Percentiles rank a stretch among this genome's conserved stretches.
phyloP scores from a whole-genome alignment of 2,797 vertebrate species.

The Sarcoramphus papa region DNA sequence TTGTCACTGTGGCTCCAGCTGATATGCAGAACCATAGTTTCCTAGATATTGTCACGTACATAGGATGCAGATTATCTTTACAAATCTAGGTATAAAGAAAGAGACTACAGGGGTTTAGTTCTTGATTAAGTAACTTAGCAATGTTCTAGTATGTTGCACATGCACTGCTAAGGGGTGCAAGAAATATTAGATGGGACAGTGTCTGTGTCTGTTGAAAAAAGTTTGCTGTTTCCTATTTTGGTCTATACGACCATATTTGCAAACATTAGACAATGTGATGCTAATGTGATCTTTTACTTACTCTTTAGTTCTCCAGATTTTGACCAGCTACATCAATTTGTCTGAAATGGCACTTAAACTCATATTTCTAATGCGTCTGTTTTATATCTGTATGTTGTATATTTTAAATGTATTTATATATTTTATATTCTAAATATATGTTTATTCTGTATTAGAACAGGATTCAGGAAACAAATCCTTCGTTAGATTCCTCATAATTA shows the following conservation, averaged over 20 bases:
- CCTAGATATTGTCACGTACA: not conserved
- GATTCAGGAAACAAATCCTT: not conserved
- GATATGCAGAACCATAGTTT: not conserved
- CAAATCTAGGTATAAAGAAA: not conserved
- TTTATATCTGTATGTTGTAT: not conserved
- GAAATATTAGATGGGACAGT: not conserved
- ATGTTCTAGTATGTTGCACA: not conserved
- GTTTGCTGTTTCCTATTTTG: not conserved
- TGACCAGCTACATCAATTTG: not conserved
- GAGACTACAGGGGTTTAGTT: not conserved
- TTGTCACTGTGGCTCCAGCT: not conserved
- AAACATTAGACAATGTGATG: not conserved
- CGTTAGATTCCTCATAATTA: not conserved
- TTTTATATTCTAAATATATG: not conserved
- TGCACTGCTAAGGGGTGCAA: not conserved
- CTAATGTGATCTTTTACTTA: not conserved
- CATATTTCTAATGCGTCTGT: not conserved
- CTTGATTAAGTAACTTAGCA: not conserved
- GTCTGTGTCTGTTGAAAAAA: not conserved
- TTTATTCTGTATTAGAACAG: not conserved
- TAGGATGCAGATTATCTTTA: not conserved
- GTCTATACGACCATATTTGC: not conserved
- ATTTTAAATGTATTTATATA: not conserved
- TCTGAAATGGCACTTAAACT: not conserved
- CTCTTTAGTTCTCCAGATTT: not conserved